Evolutionary conservation across 2,113 vertebrate genomes (phyloP).

Genomic region (Myrmophylax atrothorax): DNA sequence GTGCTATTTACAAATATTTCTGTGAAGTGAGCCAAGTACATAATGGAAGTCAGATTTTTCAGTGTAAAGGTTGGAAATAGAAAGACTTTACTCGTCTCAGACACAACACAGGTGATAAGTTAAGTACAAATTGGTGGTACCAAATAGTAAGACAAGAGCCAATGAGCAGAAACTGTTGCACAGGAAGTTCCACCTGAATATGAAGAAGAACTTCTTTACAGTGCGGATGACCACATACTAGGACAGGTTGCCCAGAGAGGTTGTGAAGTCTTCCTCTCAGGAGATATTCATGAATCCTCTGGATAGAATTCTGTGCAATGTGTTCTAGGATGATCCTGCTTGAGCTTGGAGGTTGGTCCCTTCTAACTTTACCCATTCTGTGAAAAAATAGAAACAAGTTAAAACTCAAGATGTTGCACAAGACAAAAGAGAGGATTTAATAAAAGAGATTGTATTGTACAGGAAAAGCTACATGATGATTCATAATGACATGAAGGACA

Average conservation of each 20-base stretch:
- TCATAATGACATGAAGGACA: not conserved
- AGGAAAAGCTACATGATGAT: not conserved
- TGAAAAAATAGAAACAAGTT: not conserved
- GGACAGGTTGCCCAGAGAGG: not conserved
- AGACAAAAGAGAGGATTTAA: not conserved
- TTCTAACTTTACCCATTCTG: not conserved
- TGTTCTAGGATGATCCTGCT: not conserved
- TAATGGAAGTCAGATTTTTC: not conserved
- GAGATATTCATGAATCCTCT: not conserved
- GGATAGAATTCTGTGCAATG: no score
- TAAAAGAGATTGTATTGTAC: not conserved
- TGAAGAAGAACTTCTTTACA: not conserved
- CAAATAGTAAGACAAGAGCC: not conserved
- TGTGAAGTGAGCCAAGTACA: not conserved
- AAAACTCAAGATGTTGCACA: not conserved
- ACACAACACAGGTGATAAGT: not conserved
- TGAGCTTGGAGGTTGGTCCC: not conserved
- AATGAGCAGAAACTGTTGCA: not conserved
- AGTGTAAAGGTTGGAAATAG: not conserved
- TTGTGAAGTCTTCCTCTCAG: not conserved
- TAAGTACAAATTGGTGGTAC: not conserved
- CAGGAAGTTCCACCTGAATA: not conserved
- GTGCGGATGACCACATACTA: fast-evolving
- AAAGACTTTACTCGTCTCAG: not conserved
- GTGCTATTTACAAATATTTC: not conserved